Percentiles rank a stretch among this genome's conserved stretches.
These are phyloP conservation scores for Tiliqua scincoides DNA, from an alignment of 2,113 vertebrate species.

Conservation along the genomic window DNA sequence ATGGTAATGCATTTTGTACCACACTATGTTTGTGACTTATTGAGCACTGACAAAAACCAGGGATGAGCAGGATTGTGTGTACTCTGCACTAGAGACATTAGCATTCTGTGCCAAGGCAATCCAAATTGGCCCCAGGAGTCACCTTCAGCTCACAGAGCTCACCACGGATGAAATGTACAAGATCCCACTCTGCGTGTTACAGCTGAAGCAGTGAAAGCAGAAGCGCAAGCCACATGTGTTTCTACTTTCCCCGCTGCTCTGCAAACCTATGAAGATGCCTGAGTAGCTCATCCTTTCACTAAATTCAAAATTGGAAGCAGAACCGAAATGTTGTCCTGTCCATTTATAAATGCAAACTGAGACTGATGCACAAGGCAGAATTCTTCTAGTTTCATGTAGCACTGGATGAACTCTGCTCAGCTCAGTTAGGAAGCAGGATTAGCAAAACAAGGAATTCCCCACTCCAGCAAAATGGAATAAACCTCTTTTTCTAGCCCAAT, in stretches of 20 bases:
- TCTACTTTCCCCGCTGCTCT: neutral
- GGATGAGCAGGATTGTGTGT: neutral
- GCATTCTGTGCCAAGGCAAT: neutral
- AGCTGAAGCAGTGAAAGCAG: neutral
- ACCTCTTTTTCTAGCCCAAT: neutral
- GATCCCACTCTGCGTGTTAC: neutral
- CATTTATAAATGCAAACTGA: neutral
- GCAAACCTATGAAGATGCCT: neutral
- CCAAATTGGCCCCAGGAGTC: neutral
- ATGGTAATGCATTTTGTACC: neutral
- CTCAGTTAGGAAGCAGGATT: neutral
- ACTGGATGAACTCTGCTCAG: neutral
- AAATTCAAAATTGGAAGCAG: neutral
- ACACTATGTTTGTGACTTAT: neutral
- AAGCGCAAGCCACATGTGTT: neutral
- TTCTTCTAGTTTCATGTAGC: neutral
- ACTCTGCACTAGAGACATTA: neutral
- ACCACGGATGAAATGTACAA: neutral
- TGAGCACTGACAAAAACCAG: neutral
- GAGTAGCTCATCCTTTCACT: neutral
- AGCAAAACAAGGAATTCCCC: neutral
- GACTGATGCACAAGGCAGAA: neutral
- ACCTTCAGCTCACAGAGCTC: neutral
- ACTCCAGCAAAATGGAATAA: neutral
- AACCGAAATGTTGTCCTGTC: neutral